A percentile compares a stretch with the other conserved stretches of the same genome.
Evolutionary conservation across 2,888 invertebrate species (phyloP).

Genomic region (Augochlorella aurata): DNA sequence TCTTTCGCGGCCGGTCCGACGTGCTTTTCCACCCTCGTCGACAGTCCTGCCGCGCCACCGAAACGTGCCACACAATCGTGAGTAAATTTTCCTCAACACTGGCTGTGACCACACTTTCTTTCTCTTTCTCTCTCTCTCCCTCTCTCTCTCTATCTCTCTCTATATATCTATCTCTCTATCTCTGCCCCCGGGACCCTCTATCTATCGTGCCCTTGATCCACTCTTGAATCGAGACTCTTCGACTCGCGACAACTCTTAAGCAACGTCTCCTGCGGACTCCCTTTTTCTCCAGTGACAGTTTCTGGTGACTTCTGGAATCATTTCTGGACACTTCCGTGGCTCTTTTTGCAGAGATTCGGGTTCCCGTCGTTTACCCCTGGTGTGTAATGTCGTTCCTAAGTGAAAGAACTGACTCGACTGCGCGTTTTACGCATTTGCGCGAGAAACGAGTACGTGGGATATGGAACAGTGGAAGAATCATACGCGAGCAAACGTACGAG

Average conservation of each 20-base stretch:
- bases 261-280: background rate
- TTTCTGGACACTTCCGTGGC: background rate
- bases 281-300: background rate
- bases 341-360: no score
- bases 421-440: no score
- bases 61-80: constrained; percentile 80
- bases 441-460: no score
- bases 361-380: no score
- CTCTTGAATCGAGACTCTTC: constrained; percentile 27
- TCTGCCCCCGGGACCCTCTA: background rate
- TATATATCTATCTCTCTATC: background rate
- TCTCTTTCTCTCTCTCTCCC: background rate
- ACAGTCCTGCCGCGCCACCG: constrained; percentile 81
- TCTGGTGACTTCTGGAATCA: background rate
- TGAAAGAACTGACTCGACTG: no score
- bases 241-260: background rate
- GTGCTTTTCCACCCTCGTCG: constrained; percentile 74
- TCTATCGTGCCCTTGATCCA: constrained; percentile 21
- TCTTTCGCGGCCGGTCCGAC: constrained; percentile 75
- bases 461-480: no score
- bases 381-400: no score
- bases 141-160: background rate
- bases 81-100: constrained; percentile 72
- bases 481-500: no score
- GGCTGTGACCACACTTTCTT: constrained; percentile 30